Evolutionary conservation across 2,888 invertebrate species (phyloP).

Genomic region (Dioctria rufipes): DNA sequence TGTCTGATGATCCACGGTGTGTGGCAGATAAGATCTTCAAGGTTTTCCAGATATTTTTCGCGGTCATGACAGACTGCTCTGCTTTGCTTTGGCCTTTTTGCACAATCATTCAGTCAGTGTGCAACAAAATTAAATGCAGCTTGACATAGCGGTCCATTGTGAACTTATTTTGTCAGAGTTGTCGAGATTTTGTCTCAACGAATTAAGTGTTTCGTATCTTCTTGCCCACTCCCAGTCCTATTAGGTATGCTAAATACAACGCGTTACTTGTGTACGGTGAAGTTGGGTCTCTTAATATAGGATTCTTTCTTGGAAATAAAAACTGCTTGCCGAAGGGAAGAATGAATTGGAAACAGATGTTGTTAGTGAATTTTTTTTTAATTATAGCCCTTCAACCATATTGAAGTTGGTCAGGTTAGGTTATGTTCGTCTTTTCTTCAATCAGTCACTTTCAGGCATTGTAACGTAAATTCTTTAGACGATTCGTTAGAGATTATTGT

Average conservation of each 20-base stretch:
- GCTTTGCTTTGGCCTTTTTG: background rate
- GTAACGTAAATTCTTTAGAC: too few relatives aligned
- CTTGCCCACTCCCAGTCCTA: background rate
- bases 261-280: background rate
- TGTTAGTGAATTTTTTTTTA: background rate
- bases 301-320: background rate
- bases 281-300: background rate
- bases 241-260: background rate
- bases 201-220: constrained; percentile 42
- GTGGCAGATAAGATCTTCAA: constrained; percentile 29
- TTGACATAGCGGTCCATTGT: background rate
- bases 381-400: too few relatives aligned
- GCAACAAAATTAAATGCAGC: background rate
- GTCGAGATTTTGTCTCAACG: constrained; percentile 24
- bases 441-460: too few relatives aligned
- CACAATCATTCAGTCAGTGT: background rate
- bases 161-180: constrained; percentile 10
- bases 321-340: too few relatives aligned
- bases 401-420: too few relatives aligned
- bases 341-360: background rate
- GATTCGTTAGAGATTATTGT: too few relatives aligned
- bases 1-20: background rate
- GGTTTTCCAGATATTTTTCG: constrained; percentile 11
- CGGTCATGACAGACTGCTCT: constrained; percentile 5
- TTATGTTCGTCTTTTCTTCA: too few relatives aligned